Evolutionary conservation across 2,888 invertebrate species (phyloP), one percentile per base, ranked within the genome.

Genomic region (Lithodes maja): DNA sequence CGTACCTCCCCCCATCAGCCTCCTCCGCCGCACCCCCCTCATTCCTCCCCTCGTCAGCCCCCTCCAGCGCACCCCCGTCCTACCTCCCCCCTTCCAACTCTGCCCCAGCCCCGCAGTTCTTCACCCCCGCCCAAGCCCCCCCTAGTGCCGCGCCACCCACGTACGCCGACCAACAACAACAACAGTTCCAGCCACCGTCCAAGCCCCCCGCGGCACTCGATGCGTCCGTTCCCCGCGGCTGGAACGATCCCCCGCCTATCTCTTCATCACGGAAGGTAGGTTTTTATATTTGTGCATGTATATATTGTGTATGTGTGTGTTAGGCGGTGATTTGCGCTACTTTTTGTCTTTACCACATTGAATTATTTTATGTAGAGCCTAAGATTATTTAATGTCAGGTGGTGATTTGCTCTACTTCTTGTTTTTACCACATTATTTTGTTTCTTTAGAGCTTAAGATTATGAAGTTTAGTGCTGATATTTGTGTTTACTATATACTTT

Each of bases 211-310:
- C 91, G 7, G 91, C 91, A 86, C 83, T 89, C n/a, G 90, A 91
- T 78, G 61, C 86, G 1, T 86, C 88, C 3, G 86, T 90, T 15
- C 91, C 91, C 3, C 86, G 90, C 3, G 92, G 92, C 12, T 92
- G 92, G 92, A 92, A 92, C 89, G 92, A 92, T 68, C 92, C 92
- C 52, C 92, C 92, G 2, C 91, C 90, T 7, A 77, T 90, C 49
- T 86, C 90, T 3, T 53, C 82, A 0, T 87, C 90, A 33, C 87
- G 91, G n/a, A 91, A 88, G 85, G 92, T 92, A 55, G 85, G 91
- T 74, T 74, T 75, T 55, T 79, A n/a, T n/a, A 53, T 53, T 53
- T 79, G 33, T 33, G 33, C 33, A 33, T 33, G 33, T 33, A 33
- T 33, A 33, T 33, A 33, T 33, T 33, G 33, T 33, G 33, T 33